Conservation (phyloP, 2,113 vertebrate genomes). For the Hemichromis elongatus region DNA sequence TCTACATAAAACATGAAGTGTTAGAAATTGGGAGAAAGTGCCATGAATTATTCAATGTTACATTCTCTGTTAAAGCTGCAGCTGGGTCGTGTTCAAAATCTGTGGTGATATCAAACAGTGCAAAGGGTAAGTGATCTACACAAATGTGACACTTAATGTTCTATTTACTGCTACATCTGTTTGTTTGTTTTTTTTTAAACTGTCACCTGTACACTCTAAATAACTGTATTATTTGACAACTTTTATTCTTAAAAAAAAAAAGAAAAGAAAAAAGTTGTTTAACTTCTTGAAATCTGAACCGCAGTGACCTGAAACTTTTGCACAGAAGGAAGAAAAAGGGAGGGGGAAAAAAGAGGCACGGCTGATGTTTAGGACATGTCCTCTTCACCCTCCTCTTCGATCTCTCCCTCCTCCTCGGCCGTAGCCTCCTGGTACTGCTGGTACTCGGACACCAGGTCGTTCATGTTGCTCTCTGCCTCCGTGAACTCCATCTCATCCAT, state of each 20-base stretch:
- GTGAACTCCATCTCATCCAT: constrained; percentile 90
- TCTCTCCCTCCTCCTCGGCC: constrained; percentile 79
- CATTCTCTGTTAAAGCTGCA: no score
- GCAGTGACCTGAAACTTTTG: not conserved
- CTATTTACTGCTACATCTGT: no score
- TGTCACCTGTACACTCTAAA: not conserved
- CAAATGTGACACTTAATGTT: no score
- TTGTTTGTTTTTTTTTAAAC: no score
- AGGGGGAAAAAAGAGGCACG: not conserved
- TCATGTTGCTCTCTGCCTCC: constrained; percentile 86
- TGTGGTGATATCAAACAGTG: no score
- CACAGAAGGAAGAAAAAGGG: rapidly evolving
- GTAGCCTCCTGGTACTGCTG: constrained; percentile 92
- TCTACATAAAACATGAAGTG: no score
- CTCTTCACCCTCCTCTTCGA: constrained; percentile 63
- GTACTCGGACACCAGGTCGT: constrained; percentile 84
- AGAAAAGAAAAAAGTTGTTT: not conserved
- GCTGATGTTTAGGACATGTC: constrained; percentile 18
- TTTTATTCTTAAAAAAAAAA: not conserved
- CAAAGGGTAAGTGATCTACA: no score
- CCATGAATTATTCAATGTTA: no score
- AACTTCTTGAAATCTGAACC: not conserved
- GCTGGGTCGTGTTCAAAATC: no score
- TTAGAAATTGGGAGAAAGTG: no score
- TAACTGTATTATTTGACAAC: not conserved